phyloP scores from a whole-genome alignment of 2,797 vertebrate species.

The Crocidura indochinensis region DNA sequence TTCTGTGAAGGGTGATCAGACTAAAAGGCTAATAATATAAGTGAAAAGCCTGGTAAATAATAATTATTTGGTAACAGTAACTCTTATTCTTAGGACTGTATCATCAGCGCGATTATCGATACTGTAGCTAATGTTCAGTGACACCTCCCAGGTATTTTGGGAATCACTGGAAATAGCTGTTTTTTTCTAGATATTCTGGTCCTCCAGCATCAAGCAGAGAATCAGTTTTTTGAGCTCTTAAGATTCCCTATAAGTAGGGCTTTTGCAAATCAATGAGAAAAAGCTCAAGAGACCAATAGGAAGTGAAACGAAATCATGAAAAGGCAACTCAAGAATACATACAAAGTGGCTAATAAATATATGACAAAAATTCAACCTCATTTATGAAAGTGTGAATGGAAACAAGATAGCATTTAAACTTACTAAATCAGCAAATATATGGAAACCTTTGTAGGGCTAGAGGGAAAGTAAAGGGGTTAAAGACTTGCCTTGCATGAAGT shows the following conservation, averaged over 20 bases:
- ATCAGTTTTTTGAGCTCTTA: constrained; percentile 14
- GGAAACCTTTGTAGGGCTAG: constrained; percentile 52
- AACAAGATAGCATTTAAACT: constrained; percentile 63
- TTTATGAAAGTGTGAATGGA: constrained; percentile 34
- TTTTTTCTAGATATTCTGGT: constrained; percentile 48
- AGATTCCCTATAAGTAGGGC: neutral
- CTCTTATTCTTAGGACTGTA: constrained; percentile 26
- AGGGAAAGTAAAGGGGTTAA: too few species aligned
- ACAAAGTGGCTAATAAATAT: constrained; percentile 1
- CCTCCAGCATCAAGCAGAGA: constrained; percentile 35
- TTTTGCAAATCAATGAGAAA: constrained; percentile 53
- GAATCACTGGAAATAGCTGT: constrained; percentile 58
- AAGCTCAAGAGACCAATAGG: constrained; percentile 21
- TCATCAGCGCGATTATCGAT: constrained; percentile 52
- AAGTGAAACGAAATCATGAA: constrained; percentile 43
- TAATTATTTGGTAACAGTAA: constrained; percentile 58
- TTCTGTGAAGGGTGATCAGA: constrained; percentile 12
- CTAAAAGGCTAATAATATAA: constrained; percentile 38
- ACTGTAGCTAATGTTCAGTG: constrained; percentile 7
- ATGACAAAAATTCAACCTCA: neutral
- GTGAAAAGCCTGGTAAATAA: constrained; percentile 53
- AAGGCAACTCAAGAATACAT: constrained; percentile 31
- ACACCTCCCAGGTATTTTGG: neutral
- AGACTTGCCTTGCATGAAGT: too few species aligned
- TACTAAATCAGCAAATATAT: constrained; percentile 67